Conservation (phyloP, 2,888 invertebrate genomes). For the Argyresthia albistria region DNA sequence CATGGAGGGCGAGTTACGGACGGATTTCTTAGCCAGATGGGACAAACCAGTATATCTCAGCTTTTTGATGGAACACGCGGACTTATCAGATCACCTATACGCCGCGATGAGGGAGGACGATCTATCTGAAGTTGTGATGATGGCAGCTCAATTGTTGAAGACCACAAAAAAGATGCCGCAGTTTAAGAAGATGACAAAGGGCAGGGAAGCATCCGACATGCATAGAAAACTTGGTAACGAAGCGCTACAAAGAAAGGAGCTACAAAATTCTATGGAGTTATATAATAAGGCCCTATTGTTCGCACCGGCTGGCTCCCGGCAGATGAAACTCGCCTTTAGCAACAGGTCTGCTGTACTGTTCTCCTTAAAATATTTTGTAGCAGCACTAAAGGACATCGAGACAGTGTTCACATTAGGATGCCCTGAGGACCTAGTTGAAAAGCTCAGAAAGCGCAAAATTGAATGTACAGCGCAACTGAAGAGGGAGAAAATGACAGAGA, state of each 20-base stretch:
- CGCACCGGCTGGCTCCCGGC: no score
- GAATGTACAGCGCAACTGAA: conserved; percentile 6
- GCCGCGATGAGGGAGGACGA: neutral
- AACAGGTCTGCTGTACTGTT: conserved; percentile 11
- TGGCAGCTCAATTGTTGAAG: neutral
- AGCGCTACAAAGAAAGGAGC: no score
- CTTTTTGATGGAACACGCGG: no score
- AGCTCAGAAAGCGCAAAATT: conserved; percentile 9
- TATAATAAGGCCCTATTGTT: no score
- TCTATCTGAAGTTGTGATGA: neutral
- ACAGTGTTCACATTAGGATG: conserved; percentile 12
- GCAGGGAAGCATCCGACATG: no score
- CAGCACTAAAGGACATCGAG: conserved; percentile 14
- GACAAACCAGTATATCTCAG: no score
- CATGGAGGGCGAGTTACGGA: no score
- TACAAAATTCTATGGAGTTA: no score
- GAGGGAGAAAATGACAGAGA: conserved; percentile 2
- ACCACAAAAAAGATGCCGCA: neutral
- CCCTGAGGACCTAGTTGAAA: conserved; percentile 7
- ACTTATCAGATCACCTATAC: neutral
- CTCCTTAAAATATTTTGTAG: conserved; percentile 7
- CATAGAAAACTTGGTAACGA: no score
- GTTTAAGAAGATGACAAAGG: neutral
- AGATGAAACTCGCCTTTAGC: no score
- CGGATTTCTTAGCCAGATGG: no score